Percentiles rank a stretch among this genome's conserved stretches.
Conservation (phyloP, 2,113 vertebrate genomes). For the Nycticryphes semicollaris region DNA sequence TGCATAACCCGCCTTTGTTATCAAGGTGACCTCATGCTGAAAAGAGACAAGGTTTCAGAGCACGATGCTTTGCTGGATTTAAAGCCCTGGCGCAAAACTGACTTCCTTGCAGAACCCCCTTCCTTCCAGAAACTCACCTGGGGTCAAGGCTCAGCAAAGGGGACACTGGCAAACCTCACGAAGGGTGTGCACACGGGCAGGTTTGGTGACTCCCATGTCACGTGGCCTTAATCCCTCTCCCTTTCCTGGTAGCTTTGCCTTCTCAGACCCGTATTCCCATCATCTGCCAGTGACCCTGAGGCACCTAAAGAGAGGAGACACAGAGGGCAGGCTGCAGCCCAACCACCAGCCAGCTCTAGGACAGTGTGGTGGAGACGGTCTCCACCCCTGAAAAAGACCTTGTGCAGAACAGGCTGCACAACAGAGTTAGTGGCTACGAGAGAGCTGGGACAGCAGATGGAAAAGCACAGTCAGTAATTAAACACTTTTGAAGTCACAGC, state of each 20-base stretch:
- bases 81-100: not conserved
- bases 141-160: not conserved
- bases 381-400: not conserved
- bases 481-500: not conserved
- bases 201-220: not conserved
- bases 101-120: fast-evolving
- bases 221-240: not conserved
- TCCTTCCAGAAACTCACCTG: not conserved
- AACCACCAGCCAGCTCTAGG: not conserved
- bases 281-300: not conserved
- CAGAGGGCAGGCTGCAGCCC: not conserved
- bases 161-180: not conserved
- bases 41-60: not conserved
- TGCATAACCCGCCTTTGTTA: fast-evolving
- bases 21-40: fast-evolving
- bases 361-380: not conserved
- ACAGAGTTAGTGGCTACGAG: not conserved
- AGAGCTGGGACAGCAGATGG: fast-evolving
- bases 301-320: not conserved
- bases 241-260: not conserved
- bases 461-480: not conserved
- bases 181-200: fast-evolving
- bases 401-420: fast-evolving
- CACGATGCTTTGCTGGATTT: not conserved
- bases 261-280: not conserved